phyloP scores from a whole-genome alignment of 2,888 invertebrate genomes.

The Apodemia zela region DNA sequence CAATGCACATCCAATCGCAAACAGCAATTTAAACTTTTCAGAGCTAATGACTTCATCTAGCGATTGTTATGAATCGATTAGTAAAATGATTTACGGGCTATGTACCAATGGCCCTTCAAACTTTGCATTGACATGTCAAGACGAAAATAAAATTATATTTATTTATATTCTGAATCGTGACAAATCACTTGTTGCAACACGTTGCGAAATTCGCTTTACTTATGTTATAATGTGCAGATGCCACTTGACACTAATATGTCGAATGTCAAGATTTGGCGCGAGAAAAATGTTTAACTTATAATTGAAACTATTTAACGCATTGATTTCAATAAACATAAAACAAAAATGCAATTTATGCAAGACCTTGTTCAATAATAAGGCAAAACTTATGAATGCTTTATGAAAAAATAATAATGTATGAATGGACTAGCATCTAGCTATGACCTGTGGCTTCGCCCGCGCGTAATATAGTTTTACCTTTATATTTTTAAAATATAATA shows the following conservation, averaged over 20 bases:
- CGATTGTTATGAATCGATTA: constrained; percentile 19
- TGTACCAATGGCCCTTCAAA: constrained; percentile 22
- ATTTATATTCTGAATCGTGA: constrained; percentile 33
- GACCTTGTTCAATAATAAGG: too few relatives aligned
- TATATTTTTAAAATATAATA: too few relatives aligned
- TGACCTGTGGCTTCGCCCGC: too few relatives aligned
- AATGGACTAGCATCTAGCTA: too few relatives aligned
- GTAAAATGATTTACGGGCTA: constrained; percentile 16
- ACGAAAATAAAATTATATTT: constrained; percentile 28
- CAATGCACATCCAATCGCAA: too few relatives aligned
- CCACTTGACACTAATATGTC: constrained; percentile 38
- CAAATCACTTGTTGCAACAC: constrained; percentile 30
- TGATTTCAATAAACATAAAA: too few relatives aligned
- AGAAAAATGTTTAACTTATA: constrained; percentile 29
- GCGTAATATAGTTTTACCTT: too few relatives aligned
- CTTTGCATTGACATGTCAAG: constrained; percentile 29
- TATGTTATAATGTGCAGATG: constrained; percentile 30
- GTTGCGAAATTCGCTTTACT: constrained; percentile 26
- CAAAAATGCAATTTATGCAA: too few relatives aligned
- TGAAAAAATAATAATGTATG: too few relatives aligned
- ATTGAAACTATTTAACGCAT: neutral
- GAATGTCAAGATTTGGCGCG: constrained; percentile 26
- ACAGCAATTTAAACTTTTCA: too few relatives aligned
- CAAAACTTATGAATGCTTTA: too few relatives aligned
- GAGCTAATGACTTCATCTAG: constrained; percentile 3